Conservation (phyloP, 2,797 vertebrate genomes). For the Balearica regulorum region DNA sequence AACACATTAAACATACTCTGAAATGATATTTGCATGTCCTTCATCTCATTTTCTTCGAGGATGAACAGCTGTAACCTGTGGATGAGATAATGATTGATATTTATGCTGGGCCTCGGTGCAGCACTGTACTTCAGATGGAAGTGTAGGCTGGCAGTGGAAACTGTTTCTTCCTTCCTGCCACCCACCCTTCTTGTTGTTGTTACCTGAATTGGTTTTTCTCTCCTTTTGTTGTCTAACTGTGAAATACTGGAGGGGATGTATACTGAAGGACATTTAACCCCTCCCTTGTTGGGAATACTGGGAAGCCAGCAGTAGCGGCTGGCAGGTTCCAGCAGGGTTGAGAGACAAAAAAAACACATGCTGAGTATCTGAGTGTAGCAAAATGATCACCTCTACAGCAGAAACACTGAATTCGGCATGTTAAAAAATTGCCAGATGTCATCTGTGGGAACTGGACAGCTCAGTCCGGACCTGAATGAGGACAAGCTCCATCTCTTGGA, state of each 20-base stretch:
- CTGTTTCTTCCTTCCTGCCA: slow-evolving; percentile 29
- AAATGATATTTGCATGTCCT: background rate
- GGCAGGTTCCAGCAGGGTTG: background rate
- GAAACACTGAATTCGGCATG: background rate
- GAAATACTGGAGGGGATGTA: background rate
- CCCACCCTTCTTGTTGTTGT: background rate
- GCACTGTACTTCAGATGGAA: background rate
- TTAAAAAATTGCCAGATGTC: background rate
- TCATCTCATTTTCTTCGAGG: background rate
- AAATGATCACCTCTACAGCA: background rate
- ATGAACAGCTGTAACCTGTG: background rate
- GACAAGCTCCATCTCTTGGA: background rate
- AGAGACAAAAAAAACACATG: background rate
- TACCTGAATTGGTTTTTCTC: background rate
- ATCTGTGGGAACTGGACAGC: background rate
- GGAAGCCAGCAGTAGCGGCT: background rate
- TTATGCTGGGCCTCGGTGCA: background rate
- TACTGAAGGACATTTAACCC: background rate
- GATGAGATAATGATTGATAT: background rate
- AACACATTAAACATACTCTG: background rate
- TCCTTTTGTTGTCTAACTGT: background rate
- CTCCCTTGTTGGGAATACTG: background rate
- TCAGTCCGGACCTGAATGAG: background rate
- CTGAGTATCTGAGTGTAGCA: background rate
- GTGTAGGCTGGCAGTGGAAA: background rate